phyloP scores from a whole-genome alignment of 2,113 vertebrate genomes.

The Zapus hudsonius region DNA sequence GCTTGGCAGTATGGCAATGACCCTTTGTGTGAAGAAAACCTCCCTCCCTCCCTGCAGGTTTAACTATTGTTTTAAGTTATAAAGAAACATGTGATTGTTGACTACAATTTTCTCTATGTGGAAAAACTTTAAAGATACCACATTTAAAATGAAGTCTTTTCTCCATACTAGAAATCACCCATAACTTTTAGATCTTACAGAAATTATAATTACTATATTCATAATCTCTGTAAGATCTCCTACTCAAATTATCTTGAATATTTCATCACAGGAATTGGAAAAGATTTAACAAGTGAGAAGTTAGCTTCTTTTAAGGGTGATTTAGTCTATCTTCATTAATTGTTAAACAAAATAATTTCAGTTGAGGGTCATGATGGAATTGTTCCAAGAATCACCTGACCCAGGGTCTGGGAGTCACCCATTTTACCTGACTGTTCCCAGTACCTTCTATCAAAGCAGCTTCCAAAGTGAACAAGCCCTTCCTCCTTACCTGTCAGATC shows the following conservation, averaged over 20 bases:
- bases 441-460: not conserved
- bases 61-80: not conserved
- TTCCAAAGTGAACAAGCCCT: not conserved
- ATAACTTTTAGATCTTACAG: no score
- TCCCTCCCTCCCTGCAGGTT: not conserved
- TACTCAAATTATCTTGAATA: not conserved
- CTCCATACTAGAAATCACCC: not conserved
- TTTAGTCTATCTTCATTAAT: not conserved
- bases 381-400: not conserved
- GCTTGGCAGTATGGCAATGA: not conserved
- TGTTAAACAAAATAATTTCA: not conserved
- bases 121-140: not conserved
- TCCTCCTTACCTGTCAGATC: not conserved
- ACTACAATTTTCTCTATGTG: not conserved
- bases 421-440: not conserved
- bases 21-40: not conserved
- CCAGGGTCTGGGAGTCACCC: no score
- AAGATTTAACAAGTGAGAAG: not conserved
- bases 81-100: not conserved
- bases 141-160: not conserved
- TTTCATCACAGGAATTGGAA: not conserved
- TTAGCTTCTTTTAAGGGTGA: not conserved
- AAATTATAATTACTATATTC: no score
- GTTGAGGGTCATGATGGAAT: not conserved
- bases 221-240: not conserved